phyloP scores from a whole-genome alignment of 2,797 vertebrate species.

The Rhinatrema bivittatum region DNA sequence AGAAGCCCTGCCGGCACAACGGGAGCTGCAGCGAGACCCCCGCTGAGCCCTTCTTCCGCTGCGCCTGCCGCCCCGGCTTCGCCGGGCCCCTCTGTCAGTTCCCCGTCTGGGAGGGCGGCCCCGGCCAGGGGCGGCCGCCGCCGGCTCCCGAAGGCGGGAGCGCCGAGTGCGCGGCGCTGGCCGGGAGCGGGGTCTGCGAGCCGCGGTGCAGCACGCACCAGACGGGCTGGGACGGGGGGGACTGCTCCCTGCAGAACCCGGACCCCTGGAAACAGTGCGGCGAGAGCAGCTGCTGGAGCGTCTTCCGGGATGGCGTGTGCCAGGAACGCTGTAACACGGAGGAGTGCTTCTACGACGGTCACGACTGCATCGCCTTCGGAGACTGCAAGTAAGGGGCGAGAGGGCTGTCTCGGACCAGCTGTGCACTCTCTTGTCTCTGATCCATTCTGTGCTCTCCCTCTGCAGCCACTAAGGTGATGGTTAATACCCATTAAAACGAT shows the following conservation, averaged over 20 bases:
- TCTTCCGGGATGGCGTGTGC: slow-evolving; percentile 69
- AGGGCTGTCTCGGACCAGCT: too few species aligned
- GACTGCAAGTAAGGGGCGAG: slow-evolving; percentile 73
- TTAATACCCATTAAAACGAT: too few species aligned
- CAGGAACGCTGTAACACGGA: slow-evolving; percentile 61
- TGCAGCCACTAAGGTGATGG: too few species aligned
- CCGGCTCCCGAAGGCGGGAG: neutral
- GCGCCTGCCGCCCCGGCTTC: neutral
- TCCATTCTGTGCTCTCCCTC: too few species aligned
- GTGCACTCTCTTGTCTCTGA: too few species aligned
- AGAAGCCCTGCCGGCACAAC: slow-evolving; percentile 26
- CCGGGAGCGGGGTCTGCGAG: slow-evolving; percentile 29
- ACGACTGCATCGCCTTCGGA: slow-evolving; percentile 60
- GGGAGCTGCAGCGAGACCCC: slow-evolving; percentile 26
- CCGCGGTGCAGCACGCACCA: slow-evolving; percentile 28
- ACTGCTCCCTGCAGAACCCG: slow-evolving; percentile 34
- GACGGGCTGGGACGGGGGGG: slow-evolving; percentile 37
- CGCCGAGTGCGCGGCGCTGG: slow-evolving; percentile 9
- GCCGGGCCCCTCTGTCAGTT: neutral
- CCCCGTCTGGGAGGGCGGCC: too few species aligned
- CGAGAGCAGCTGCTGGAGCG: slow-evolving; percentile 53
- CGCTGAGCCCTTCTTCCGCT: neutral
- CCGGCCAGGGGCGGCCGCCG: neutral
- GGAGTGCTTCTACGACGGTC: slow-evolving; percentile 72
- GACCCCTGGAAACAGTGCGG: slow-evolving; percentile 72